Base-by-base conservation (phyloP, 2,888 invertebrate genomes). In the Theretra japonica region DNA sequence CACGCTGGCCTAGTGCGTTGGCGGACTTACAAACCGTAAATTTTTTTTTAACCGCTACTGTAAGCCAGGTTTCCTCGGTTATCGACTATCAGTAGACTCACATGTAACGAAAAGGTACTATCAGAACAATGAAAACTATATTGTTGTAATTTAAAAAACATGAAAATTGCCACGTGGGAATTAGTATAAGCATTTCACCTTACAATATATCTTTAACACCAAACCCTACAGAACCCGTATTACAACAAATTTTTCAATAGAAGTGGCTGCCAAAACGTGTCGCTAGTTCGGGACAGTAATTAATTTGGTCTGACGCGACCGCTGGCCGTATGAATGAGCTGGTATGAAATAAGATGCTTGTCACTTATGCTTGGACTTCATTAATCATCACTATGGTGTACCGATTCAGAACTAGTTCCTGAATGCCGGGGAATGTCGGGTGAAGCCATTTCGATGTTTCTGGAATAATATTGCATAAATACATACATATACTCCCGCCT, bases 251-350 rank as follows among this genome's bases (percentile, higher is more conserved):
- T 92, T 91, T 88, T 86, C 80, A 75, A 80, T 77, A 77, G 79
- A 75, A 79, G 77, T 76, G 79, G 86, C 83, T 88, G 91, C 91
- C 92, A 91, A 91, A 92, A 90, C 83, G 70, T 88, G 88, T 90
- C 86, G 77, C 84, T 80, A 84, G 86, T 83, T 83, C 77, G 71
- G 76, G 86, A 83, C 82, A 87, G 90, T 92, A 90, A 93, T 93
- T 93, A 92, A 92, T 93, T 87, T 88, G 76, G 83, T 89, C 79
- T 87, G 90, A 88, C 90, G 85, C 82, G 19, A 65, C 33, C 30
- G 28, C 19, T 25, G 30, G 19, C 6, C 30, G 33, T 23, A 65
- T 65, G 65, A 65, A 70, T 58, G 57, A 58, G 58, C 41, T 33
- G 57, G 50, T 33, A 56, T 65, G 53, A 82, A 89, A 89, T 87